A percentile compares a stretch with the other conserved stretches of the same genome.
phyloP scores from a whole-genome alignment of 2,797 vertebrate genomes.

The Leucoraja ocellata region DNA sequence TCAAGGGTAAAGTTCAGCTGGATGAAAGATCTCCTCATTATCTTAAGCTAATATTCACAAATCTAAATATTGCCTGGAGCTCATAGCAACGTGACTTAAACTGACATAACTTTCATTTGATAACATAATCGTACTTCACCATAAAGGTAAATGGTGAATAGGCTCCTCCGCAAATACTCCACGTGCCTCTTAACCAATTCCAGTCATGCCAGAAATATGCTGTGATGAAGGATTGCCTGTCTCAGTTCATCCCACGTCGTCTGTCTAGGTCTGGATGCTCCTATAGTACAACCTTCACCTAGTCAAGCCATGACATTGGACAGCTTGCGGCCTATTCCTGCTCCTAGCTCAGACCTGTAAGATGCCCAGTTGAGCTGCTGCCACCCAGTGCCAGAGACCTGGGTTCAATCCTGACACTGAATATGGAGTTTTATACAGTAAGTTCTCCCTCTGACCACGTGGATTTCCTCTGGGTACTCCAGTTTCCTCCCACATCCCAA shows the following conservation, averaged over 20 bases:
- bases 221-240: background rate
- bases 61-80: background rate
- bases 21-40: background rate
- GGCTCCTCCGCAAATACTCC: constrained; percentile 24
- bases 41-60: background rate
- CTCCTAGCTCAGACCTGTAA: no score
- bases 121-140: background rate
- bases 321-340: no score
- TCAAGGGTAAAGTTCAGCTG: background rate
- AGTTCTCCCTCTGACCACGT: no score
- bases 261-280: background rate
- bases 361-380: no score
- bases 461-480: no score
- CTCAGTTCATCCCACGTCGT: background rate
- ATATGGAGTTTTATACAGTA: no score
- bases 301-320: no score
- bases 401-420: no score
- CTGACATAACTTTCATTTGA: background rate
- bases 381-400: no score
- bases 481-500: no score
- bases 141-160: background rate
- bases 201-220: background rate
- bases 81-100: background rate
- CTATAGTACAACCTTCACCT: background rate
- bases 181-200: background rate